These are phyloP conservation scores for Monopis laevigella DNA, from an alignment of 2,888 invertebrate species.

Conservation along the genomic window DNA sequence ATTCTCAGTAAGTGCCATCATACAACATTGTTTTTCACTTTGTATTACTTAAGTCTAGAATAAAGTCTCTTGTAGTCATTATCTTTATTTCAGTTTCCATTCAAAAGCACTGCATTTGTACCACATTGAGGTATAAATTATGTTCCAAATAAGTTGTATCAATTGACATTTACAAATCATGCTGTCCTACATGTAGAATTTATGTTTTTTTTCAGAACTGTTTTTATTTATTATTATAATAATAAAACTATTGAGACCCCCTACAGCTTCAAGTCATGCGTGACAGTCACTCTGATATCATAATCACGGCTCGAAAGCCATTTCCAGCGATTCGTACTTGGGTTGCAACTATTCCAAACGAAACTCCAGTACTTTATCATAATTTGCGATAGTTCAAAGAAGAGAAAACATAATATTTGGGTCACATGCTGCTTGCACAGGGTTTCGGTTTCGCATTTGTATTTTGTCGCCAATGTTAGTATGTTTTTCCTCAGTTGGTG, in stretches of 20 bases:
- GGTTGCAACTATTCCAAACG: no score
- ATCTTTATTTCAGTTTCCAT: slow-evolving; percentile 16
- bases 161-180: neutral
- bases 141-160: no score
- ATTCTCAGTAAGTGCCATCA: slow-evolving; percentile 69
- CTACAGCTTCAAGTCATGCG: no score
- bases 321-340: no score
- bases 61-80: slow-evolving; percentile 33
- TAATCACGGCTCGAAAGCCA: no score
- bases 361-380: slow-evolving; percentile 36
- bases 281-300: no score
- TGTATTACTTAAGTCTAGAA: slow-evolving; percentile 29
- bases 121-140: no score
- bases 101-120: neutral
- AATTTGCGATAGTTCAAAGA: slow-evolving; percentile 37
- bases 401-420: slow-evolving; percentile 65
- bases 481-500: neutral
- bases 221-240: no score
- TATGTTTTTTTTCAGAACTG: no score
- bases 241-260: no score
- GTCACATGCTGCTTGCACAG: slow-evolving; percentile 57
- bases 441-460: neutral
- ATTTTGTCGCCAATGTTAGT: neutral
- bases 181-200: no score
- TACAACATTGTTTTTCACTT: slow-evolving; percentile 51